Conservation (phyloP, 1,140 invertebrate genomes). For the Eubasilissa regina region DNA sequence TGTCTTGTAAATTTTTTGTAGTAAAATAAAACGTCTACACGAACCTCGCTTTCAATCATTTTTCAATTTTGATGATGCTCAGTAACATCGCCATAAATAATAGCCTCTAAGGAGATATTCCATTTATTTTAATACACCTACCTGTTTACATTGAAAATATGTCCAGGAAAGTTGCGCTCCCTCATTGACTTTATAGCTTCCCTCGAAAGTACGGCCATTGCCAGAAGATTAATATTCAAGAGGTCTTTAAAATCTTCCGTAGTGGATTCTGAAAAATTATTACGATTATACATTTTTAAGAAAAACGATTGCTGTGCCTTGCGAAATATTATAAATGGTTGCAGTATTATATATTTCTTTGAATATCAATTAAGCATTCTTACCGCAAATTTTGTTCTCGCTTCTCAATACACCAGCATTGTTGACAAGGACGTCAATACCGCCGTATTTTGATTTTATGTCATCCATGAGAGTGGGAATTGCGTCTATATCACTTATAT, state of each 20-base stretch:
- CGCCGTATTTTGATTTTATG: slow-evolving; percentile 7
- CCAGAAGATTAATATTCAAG: slow-evolving; percentile 55
- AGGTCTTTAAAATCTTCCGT: slow-evolving; percentile 7
- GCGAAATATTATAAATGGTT: not conserved
- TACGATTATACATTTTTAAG: no score
- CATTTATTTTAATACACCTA: no score
- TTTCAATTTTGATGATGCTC: no score
- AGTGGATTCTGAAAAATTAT: not conserved
- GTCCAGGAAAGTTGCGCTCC: slow-evolving; percentile 65
- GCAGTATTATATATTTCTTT: no score
- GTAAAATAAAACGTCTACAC: no score
- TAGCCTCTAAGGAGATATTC: no score
- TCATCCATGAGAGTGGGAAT: slow-evolving; percentile 18
- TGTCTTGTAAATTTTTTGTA: no score
- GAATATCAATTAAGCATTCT: not conserved
- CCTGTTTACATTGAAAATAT: slow-evolving; percentile 76
- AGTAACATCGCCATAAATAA: no score
- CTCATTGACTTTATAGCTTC: slow-evolving; percentile 72
- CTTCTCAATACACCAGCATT: slow-evolving; percentile 23
- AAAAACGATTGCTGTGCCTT: not conserved
- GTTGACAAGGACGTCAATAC: slow-evolving; percentile 33
- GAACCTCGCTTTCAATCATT: no score
- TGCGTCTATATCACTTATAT: slow-evolving; percentile 2
- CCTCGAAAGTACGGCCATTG: slow-evolving; percentile 63
- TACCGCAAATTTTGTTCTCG: slow-evolving; percentile 58